Evolutionary conservation across 2,888 invertebrate species (phyloP).

Genomic region (Sinotaia quadrata): DNA sequence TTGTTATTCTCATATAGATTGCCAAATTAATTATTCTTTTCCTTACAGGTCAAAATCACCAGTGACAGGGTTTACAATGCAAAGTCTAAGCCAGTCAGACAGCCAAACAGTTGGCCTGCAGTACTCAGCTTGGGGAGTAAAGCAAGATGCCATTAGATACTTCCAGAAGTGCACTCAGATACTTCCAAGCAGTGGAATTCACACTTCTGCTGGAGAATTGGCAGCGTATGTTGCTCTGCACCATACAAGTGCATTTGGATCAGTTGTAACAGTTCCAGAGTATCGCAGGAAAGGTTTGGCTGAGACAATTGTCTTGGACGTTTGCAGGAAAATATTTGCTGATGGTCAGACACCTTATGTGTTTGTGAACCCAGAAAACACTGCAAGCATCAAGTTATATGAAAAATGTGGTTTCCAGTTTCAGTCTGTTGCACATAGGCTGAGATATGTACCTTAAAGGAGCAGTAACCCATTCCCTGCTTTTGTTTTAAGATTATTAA

Average conservation of each 20-base stretch:
- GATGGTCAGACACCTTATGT: slow-evolving; percentile 23
- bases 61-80: slow-evolving; percentile 3
- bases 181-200: slow-evolving; percentile 20
- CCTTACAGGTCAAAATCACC: too few species aligned
- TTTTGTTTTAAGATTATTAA: too few species aligned
- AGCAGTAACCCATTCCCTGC: too few species aligned
- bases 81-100: slow-evolving; percentile 1
- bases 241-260: slow-evolving; percentile 22
- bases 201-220: slow-evolving; percentile 7
- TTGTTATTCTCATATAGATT: too few species aligned
- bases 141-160: slow-evolving; percentile 14
- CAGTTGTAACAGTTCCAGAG: slow-evolving; percentile 16
- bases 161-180: slow-evolving; percentile 7
- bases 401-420: slow-evolving; percentile 20
- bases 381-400: slow-evolving; percentile 12
- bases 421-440: slow-evolving; percentile 8
- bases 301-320: slow-evolving; percentile 1
- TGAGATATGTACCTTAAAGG: slow-evolving; percentile 7
- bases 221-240: slow-evolving; percentile 19
- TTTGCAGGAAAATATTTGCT: slow-evolving; percentile 7
- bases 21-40: too few species aligned
- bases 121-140: slow-evolving; percentile 22
- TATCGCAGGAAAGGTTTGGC: slow-evolving; percentile 16
- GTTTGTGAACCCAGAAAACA: slow-evolving; percentile 21
- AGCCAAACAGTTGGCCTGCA: slow-evolving; percentile 20